These are phyloP conservation scores for Gulo gulo DNA, from an alignment of 2,113 vertebrate species.

Conservation along the genomic window DNA sequence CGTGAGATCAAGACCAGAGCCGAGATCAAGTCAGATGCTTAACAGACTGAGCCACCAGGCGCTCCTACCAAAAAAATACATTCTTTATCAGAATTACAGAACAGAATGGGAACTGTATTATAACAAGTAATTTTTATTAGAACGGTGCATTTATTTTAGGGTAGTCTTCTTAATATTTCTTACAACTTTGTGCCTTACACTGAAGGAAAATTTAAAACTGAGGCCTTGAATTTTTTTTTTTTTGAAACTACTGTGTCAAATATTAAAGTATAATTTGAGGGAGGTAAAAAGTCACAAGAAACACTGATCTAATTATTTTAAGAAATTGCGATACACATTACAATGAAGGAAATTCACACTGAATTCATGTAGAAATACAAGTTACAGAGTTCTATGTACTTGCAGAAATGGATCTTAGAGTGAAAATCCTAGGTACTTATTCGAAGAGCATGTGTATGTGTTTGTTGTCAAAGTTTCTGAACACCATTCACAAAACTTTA, in stretches of 20 bases:
- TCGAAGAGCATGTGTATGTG: background rate
- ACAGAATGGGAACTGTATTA: background rate
- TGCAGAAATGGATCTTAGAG: background rate
- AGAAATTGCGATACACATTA: background rate
- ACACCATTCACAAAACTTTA: conserved; percentile 51
- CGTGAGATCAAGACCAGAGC: background rate
- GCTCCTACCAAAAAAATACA: background rate
- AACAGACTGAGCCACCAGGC: background rate
- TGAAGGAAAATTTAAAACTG: conserved; percentile 36
- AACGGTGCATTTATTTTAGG: conserved; percentile 33
- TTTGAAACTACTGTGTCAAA: conserved; percentile 42
- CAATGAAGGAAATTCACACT: conserved; percentile 7
- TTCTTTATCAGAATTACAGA: conserved; percentile 27
- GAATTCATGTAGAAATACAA: background rate
- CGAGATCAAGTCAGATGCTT: background rate
- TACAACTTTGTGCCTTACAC: background rate
- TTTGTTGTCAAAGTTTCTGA: background rate
- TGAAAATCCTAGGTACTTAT: background rate
- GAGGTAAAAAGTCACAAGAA: background rate
- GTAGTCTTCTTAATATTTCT: conserved; percentile 16
- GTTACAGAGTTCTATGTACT: background rate
- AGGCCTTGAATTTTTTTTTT: conserved; percentile 45
- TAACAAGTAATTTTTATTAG: conserved; percentile 30
- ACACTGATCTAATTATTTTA: conserved; percentile 25
- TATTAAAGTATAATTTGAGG: conserved; percentile 35